phyloP scores from a whole-genome alignment of 2,113 vertebrate genomes.

The Epinephelus cyanopodus region DNA sequence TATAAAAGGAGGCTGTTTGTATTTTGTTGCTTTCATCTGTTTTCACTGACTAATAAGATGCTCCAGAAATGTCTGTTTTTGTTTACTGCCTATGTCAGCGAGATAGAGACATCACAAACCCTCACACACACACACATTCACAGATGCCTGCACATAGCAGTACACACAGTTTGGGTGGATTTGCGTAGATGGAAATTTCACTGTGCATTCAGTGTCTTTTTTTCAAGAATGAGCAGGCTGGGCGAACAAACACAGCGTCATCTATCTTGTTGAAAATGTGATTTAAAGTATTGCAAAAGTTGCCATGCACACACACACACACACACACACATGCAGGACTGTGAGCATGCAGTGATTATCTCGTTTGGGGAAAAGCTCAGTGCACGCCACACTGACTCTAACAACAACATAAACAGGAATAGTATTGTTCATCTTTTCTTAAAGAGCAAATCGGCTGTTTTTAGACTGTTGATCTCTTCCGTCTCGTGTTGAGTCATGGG shows the following conservation, averaged over 20 bases:
- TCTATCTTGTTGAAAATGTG: slow-evolving; percentile 16
- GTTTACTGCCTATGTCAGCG: slow-evolving; percentile 49
- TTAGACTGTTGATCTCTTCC: neutral
- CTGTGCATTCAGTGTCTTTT: neutral
- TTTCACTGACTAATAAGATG: slow-evolving; percentile 55
- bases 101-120: slow-evolving; percentile 40
- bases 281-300: slow-evolving; percentile 19
- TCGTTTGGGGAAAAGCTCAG: neutral
- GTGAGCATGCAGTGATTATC: neutral
- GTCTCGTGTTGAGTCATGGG: slow-evolving; percentile 1
- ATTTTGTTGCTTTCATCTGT: slow-evolving; percentile 62
- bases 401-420: neutral
- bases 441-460: neutral
- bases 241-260: slow-evolving; percentile 13
- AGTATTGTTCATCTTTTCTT: neutral
- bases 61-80: slow-evolving; percentile 57
- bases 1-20: slow-evolving; percentile 45
- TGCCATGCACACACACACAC: neutral
- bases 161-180: neutral
- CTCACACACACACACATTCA: neutral
- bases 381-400: neutral
- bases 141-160: neutral
- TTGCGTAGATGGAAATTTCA: slow-evolving; percentile 28
- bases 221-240: neutral
- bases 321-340: neutral